phyloP scores from a whole-genome alignment of 2,797 vertebrate genomes.

The Danio aesculapii region DNA sequence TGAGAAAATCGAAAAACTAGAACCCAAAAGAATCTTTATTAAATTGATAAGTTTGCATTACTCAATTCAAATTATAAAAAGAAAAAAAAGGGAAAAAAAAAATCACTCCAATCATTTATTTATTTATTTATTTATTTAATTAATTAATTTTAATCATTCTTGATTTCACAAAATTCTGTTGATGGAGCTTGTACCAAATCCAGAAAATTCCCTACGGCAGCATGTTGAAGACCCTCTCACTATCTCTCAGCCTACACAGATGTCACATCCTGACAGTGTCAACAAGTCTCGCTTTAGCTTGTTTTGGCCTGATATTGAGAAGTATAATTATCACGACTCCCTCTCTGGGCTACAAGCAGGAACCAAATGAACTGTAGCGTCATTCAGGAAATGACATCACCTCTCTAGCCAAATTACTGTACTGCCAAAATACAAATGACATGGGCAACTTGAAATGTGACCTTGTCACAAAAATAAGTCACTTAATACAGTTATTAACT shows the following conservation, averaged over 20 bases:
- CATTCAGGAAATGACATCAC: constrained; percentile 21
- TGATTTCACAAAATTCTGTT: neutral
- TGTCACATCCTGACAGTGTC: constrained; percentile 44
- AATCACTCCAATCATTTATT: too few relatives aligned
- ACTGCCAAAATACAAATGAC: constrained; percentile 14
- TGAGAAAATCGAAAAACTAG: neutral
- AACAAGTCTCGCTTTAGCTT: constrained; percentile 26
- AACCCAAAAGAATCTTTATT: too few relatives aligned
- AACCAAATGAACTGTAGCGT: constrained; percentile 11
- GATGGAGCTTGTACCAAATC: neutral
- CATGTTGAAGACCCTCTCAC: constrained; percentile 57
- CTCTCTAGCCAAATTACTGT: constrained; percentile 18
- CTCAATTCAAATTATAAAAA: neutral
- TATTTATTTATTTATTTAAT: too few relatives aligned
- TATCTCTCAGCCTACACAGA: constrained; percentile 62
- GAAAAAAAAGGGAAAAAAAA: too few relatives aligned
- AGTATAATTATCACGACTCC: constrained; percentile 20
- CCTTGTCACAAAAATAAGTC: neutral
- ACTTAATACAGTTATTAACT: neutral
- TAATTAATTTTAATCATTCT: neutral
- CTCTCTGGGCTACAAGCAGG: neutral
- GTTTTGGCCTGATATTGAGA: constrained; percentile 24
- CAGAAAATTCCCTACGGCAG: neutral
- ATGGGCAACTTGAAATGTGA: neutral
- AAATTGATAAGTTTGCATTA: too few relatives aligned